Percentiles rank a stretch among this genome's conserved stretches.
Evolutionary conservation across 2,113 vertebrate genomes (phyloP).

Genomic region (Crypturellus undulatus): DNA sequence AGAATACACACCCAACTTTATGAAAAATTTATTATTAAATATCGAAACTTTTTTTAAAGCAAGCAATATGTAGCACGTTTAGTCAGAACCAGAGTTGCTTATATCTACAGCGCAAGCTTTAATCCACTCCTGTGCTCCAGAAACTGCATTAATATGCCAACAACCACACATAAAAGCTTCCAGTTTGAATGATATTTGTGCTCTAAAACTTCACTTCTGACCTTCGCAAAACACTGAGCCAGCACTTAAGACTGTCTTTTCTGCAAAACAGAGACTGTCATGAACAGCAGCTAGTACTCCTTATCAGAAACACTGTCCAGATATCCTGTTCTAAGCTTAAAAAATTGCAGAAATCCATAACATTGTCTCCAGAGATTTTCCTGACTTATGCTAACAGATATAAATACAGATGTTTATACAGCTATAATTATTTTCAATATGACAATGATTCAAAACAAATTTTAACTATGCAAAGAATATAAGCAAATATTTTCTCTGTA

Average conservation of each 20-base stretch:
- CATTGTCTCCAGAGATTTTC: background rate
- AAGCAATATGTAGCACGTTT: background rate
- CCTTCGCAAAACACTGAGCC: background rate
- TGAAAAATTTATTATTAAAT: background rate
- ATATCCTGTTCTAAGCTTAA: background rate
- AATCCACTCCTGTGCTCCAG: background rate
- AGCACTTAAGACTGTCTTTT: background rate
- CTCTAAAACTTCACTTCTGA: background rate
- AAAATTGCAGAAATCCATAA: background rate
- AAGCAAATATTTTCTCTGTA: background rate
- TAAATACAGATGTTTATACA: background rate
- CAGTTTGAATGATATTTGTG: background rate
- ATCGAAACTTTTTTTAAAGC: background rate
- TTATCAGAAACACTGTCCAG: background rate
- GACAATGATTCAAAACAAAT: background rate
- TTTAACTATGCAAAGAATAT: background rate
- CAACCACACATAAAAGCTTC: background rate
- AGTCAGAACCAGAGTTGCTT: background rate
- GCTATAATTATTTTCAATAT: background rate
- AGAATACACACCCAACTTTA: background rate
- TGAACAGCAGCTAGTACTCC: background rate
- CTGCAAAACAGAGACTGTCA: background rate
- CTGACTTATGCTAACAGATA: background rate
- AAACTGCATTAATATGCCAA: background rate
- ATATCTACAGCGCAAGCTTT: background rate